Percentiles rank a stretch among this genome's conserved stretches.
Evolutionary conservation across 2,888 invertebrate species (phyloP).

Genomic region (Odontothrips loti): DNA sequence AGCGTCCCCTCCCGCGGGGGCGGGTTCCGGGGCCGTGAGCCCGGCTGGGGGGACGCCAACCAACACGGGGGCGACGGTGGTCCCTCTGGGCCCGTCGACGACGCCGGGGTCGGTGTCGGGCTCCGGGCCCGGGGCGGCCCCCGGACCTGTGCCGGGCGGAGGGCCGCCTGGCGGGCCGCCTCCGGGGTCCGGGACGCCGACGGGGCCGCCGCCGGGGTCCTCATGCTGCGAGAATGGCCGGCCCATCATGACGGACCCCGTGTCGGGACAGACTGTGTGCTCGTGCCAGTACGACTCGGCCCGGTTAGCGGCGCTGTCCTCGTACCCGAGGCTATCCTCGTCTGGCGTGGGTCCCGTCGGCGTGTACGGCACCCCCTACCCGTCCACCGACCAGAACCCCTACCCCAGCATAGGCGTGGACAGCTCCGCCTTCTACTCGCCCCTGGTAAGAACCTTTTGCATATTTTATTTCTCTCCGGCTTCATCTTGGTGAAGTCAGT

Average conservation of each 20-base stretch:
- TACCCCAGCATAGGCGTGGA: constrained; percentile 90
- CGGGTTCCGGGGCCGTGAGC: constrained; percentile 47
- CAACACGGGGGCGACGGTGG: constrained; percentile 43
- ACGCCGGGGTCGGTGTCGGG: constrained; percentile 58
- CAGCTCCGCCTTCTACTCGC: constrained; percentile 92
- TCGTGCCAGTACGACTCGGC: constrained; percentile 91
- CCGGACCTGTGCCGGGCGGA: constrained; percentile 35
- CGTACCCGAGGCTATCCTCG: constrained; percentile 74
- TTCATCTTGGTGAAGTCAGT: too few relatives aligned
- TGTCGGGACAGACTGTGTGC: constrained; percentile 88
- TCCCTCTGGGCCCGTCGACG: constrained; percentile 53
- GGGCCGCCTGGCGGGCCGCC: constrained; percentile 59
- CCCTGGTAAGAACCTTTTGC: constrained; percentile 71
- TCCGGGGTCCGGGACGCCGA: constrained; percentile 58
- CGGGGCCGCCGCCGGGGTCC: constrained; percentile 48
- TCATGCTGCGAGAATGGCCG: constrained; percentile 87
- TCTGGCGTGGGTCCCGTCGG: constrained; percentile 60
- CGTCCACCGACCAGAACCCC: constrained; percentile 86
- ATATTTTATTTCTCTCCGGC: constrained; percentile 30
- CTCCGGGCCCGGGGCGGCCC: constrained; percentile 48
- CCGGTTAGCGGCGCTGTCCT: constrained; percentile 68
- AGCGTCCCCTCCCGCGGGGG: constrained; percentile 62
- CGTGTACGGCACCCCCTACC: constrained; percentile 83
- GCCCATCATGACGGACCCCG: constrained; percentile 87
- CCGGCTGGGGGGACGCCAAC: constrained; percentile 45